phyloP scores from a whole-genome alignment of 2,888 invertebrate species.

The Netelia fuscicornis region DNA sequence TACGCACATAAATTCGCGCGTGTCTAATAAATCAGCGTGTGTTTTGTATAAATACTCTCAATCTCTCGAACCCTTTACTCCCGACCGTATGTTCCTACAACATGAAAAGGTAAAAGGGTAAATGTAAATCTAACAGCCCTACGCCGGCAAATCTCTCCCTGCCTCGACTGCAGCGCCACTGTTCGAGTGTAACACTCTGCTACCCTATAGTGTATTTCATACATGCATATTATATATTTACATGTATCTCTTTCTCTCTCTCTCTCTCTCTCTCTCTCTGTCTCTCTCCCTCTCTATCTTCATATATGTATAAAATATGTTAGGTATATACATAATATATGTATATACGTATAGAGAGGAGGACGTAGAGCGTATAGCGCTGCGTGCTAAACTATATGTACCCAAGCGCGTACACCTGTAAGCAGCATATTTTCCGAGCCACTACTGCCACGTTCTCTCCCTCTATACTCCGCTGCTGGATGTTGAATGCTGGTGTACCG shows the following conservation, averaged over 20 bases:
- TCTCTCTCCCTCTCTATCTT: background rate
- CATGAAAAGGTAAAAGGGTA: constrained; percentile 29
- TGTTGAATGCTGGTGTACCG: background rate
- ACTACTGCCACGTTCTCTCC: constrained; percentile 70
- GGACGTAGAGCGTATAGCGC: constrained; percentile 10
- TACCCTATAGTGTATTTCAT: background rate
- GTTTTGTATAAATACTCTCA: constrained; percentile 19
- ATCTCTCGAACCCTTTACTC: constrained; percentile 12
- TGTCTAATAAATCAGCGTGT: constrained; percentile 39
- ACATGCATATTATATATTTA: background rate
- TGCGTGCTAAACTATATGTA: constrained; percentile 51
- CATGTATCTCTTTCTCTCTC: background rate
- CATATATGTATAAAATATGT: background rate
- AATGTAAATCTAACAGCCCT: constrained; percentile 41
- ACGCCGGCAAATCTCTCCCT: background rate
- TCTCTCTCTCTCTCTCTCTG: too few relatives aligned
- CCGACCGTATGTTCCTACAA: constrained; percentile 15
- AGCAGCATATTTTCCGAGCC: constrained; percentile 81
- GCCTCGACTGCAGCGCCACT: constrained; percentile 7
- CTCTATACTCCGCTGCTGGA: background rate
- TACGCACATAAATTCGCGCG: constrained; percentile 33
- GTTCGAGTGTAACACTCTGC: constrained; percentile 21
- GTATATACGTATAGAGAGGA: background rate
- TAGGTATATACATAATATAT: background rate
- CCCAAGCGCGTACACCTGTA: constrained; percentile 67